Evolutionary conservation across 2,797 vertebrate species (phyloP), one percentile per base, ranked within the genome.

Genomic region (Mastacembelus armatus): DNA sequence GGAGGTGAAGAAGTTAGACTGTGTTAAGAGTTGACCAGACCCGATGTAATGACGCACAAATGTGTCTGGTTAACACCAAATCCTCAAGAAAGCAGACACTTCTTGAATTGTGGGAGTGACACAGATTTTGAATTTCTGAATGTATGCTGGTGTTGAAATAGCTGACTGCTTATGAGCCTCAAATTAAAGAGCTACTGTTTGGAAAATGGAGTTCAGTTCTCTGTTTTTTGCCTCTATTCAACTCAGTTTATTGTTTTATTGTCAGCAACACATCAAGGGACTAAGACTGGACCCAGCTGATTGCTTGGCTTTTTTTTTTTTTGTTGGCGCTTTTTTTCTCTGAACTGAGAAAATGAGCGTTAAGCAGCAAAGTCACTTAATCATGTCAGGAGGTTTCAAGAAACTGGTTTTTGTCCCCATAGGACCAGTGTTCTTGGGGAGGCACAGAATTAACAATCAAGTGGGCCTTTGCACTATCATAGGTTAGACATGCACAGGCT

Each of bases 111-210:
- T 19, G 10, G n/a, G 22, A 48, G 12, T 15, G 12, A 38, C 39
- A 33, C n/a, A 38, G 58, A 48, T n/a, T n/a, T 14, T n/a, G n/a
- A n/a, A n/a, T n/a, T n/a, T n/a, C n/a, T n/a, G 21, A 30, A n/a
- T 0, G 1, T 40, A n/a, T 39, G 38, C 9, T 59, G 0, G 19
- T 42, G 4, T 44, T 10, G 10, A n/a, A 57, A 21, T 32, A 39
- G 24, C 2, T 38, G 18, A 19, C 22, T 18, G n/a, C 10, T 50
- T 2, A 19, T 50, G n/a, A 32, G 29, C 11, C n/a, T 27, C 22
- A 40, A 57, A 50, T 24, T 19, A 44, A 29, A 43, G n/a, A 24
- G 47, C 36, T 51, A 9, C 51, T 50, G 35, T 42, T n/a, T 24
- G 60, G 21, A 35, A 54, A 44, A 50, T 29, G 21, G 2, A n/a